A percentile compares a stretch with the other conserved stretches of the same genome.
Conservation (phyloP, 2,888 invertebrate genomes). For the Idaea dimidiata region DNA sequence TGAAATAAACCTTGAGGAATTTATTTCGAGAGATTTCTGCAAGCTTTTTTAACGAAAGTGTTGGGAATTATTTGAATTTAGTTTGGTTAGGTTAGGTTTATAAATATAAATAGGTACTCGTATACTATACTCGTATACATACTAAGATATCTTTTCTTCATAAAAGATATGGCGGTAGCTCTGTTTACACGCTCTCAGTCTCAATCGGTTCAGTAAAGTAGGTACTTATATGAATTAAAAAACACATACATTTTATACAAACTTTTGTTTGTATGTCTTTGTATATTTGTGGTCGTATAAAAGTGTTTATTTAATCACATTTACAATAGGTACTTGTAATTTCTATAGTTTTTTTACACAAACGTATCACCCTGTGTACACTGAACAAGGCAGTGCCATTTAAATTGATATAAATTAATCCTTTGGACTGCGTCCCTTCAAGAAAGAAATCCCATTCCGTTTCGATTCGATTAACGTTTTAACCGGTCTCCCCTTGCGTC, state of each 20-base stretch:
- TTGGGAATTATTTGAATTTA: background rate
- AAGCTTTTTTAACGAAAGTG: background rate
- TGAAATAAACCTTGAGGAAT: background rate
- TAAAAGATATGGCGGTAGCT: no score
- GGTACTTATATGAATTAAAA: no score
- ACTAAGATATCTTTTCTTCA: no score
- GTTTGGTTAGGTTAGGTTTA: background rate
- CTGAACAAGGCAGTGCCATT: constrained; percentile 54
- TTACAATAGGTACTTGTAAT: no score
- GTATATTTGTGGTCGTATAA: no score
- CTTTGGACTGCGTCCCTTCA: constrained; percentile 73
- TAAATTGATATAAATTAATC: constrained; percentile 81
- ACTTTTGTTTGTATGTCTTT: no score
- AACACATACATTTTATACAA: no score
- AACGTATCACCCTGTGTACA: constrained; percentile 53
- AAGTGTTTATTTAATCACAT: no score
- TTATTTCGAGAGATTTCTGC: background rate
- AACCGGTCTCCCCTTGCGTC: constrained; percentile 51
- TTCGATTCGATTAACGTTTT: constrained; percentile 79
- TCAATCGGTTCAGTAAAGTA: no score
- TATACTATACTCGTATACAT: no score
- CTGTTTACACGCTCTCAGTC: no score
- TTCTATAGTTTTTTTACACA: constrained; percentile 7
- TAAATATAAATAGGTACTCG: no score
- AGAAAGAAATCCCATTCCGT: constrained; percentile 80